phyloP scores from a whole-genome alignment of 2,797 vertebrate genomes.

The Cyclura pinguis region DNA sequence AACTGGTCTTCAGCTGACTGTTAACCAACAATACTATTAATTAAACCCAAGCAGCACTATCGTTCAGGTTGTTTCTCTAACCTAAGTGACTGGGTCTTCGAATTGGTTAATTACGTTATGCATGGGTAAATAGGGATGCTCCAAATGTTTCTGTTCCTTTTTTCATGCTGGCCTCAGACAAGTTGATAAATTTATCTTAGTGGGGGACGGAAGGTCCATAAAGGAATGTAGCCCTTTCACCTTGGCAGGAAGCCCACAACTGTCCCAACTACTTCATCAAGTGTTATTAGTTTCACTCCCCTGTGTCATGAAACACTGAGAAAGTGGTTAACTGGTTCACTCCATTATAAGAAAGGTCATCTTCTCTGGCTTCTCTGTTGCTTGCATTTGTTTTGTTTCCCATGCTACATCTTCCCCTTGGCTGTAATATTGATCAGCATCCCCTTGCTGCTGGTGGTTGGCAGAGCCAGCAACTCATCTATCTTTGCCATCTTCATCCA shows the following conservation, averaged over 20 bases:
- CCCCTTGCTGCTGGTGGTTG: background rate
- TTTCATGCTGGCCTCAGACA: slow-evolving; percentile 30
- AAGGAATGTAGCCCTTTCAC: slow-evolving; percentile 32
- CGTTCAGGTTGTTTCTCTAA: background rate
- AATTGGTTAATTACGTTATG: background rate
- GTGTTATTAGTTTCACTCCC: slow-evolving; percentile 15
- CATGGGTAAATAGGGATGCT: background rate
- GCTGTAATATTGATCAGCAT: background rate
- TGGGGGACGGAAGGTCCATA: background rate
- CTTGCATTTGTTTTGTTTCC: background rate
- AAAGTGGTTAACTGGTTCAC: fast-evolving
- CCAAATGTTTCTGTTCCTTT: background rate
- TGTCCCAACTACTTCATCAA: slow-evolving; percentile 34
- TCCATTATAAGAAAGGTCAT: background rate
- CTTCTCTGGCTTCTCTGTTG: background rate
- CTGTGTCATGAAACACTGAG: background rate
- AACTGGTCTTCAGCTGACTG: background rate
- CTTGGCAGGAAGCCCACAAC: background rate
- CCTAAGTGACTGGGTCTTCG: background rate
- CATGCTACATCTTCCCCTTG: background rate
- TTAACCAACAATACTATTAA: background rate
- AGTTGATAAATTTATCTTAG: fast-evolving
- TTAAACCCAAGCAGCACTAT: background rate
- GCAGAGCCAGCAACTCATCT: background rate
- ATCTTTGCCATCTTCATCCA: background rate